phyloP scores from a whole-genome alignment of 2,797 vertebrate species.

The Menidia menidia region DNA sequence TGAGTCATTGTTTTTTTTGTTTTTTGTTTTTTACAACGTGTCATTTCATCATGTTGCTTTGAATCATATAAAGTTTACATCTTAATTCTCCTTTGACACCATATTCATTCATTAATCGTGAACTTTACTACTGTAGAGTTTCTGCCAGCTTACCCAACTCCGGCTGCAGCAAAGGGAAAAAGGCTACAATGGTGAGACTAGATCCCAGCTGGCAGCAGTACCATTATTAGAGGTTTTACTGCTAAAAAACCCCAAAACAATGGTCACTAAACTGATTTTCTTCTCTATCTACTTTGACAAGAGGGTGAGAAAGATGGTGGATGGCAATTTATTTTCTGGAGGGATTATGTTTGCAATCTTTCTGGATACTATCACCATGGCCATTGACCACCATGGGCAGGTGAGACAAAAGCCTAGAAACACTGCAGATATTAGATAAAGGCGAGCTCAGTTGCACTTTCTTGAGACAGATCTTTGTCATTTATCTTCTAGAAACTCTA shows the following conservation, averaged over 20 bases:
- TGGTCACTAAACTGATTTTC: neutral
- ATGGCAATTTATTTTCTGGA: neutral
- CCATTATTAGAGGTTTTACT: neutral
- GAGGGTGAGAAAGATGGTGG: neutral
- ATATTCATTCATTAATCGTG: neutral
- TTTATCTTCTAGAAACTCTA: too few relatives aligned
- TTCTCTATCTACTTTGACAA: neutral
- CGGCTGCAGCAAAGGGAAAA: too few relatives aligned
- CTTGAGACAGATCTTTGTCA: too few relatives aligned
- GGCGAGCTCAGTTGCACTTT: too few relatives aligned
- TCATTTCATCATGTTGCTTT: neutral
- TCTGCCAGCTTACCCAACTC: fast-evolving
- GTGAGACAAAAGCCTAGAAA: neutral
- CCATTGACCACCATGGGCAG: neutral
- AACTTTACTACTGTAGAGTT: neutral
- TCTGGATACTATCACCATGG: neutral
- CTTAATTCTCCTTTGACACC: neutral
- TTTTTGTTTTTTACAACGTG: neutral
- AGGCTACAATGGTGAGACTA: neutral
- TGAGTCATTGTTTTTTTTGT: neutral
- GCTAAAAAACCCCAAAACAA: neutral
- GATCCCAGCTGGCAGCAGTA: neutral
- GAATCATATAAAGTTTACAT: neutral
- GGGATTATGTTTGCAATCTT: neutral
- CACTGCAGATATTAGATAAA: neutral